phyloP scores from a whole-genome alignment of 2,888 invertebrate species.

The Xiphydria camelus region DNA sequence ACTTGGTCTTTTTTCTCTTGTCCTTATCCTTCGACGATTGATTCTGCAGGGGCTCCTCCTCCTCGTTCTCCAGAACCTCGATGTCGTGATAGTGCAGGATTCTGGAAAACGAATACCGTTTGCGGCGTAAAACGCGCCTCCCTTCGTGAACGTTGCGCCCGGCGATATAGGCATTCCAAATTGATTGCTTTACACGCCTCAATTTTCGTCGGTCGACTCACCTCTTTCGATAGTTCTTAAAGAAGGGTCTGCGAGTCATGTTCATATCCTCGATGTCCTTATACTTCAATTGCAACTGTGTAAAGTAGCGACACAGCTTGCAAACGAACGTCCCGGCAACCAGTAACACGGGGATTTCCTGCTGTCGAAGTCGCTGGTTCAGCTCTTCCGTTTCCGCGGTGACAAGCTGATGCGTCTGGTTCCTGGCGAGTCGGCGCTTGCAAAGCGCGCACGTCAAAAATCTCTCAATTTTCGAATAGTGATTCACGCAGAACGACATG shows the following conservation, averaged over 20 bases:
- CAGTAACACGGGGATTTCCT: slow-evolving; percentile 72
- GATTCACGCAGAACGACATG: slow-evolving; percentile 62
- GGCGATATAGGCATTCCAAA: too few relatives aligned
- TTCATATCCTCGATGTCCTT: slow-evolving; percentile 56
- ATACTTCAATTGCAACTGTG: slow-evolving; percentile 70
- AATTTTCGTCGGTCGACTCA: too few relatives aligned
- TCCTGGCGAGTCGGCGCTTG: slow-evolving; percentile 73
- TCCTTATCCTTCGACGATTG: slow-evolving; percentile 38
- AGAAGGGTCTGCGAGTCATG: slow-evolving; percentile 62
- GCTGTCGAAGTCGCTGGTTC: slow-evolving; percentile 61
- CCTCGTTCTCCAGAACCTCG: slow-evolving; percentile 65
- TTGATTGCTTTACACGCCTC: too few relatives aligned
- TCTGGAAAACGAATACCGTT: slow-evolving; percentile 62
- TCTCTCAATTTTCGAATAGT: slow-evolving; percentile 72
- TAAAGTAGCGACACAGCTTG: slow-evolving; percentile 80
- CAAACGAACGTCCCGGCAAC: slow-evolving; percentile 75
- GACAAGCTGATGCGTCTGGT: slow-evolving; percentile 72
- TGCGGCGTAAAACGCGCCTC: too few relatives aligned
- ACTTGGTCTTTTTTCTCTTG: slow-evolving; percentile 59
- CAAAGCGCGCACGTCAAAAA: slow-evolving; percentile 79
- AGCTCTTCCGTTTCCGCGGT: slow-evolving; percentile 63
- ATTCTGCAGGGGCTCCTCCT: slow-evolving; percentile 52
- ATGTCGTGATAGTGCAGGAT: slow-evolving; percentile 77
- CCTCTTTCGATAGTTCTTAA: slow-evolving; percentile 67
- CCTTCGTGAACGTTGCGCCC: too few relatives aligned